Evolutionary conservation across 1,140 invertebrate species (phyloP).

Genomic region (Pomacea maculata): DNA sequence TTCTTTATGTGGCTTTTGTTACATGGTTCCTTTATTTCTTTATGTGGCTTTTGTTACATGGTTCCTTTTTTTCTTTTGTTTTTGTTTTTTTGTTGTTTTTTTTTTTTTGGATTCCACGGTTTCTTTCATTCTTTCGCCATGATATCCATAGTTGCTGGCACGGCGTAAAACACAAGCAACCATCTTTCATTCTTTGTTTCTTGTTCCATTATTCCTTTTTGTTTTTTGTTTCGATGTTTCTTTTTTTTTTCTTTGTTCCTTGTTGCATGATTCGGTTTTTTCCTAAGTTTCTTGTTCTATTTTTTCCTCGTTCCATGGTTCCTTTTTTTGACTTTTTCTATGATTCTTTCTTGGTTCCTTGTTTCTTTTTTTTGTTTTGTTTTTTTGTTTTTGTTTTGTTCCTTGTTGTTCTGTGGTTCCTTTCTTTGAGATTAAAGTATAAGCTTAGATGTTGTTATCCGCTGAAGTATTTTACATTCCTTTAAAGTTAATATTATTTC

Average conservation of each 20-base stretch:
- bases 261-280: too few species aligned
- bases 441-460: too few species aligned
- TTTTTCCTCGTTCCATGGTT: neutral
- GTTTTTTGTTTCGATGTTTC: neutral
- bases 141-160: neutral
- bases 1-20: slow-evolving; percentile 10
- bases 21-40: slow-evolving; percentile 13
- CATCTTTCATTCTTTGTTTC: neutral
- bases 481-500: too few species aligned
- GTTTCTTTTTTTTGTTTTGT: too few species aligned
- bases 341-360: neutral
- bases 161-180: too few species aligned
- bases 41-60: too few species aligned
- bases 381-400: neutral
- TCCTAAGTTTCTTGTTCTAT: too few species aligned
- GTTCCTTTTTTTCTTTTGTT: neutral
- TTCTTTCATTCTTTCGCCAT: too few species aligned
- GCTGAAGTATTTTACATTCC: too few species aligned
- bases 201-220: slow-evolving; percentile 1
- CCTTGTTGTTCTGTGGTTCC: neutral
- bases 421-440: neutral
- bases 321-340: neutral
- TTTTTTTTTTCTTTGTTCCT: neutral
- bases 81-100: neutral
- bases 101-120: neutral